Percentiles rank a stretch among this genome's conserved stretches.
These are phyloP conservation scores for Carpatolechia fugitivella DNA, from an alignment of 2,888 invertebrate genomes.

Conservation along the genomic window DNA sequence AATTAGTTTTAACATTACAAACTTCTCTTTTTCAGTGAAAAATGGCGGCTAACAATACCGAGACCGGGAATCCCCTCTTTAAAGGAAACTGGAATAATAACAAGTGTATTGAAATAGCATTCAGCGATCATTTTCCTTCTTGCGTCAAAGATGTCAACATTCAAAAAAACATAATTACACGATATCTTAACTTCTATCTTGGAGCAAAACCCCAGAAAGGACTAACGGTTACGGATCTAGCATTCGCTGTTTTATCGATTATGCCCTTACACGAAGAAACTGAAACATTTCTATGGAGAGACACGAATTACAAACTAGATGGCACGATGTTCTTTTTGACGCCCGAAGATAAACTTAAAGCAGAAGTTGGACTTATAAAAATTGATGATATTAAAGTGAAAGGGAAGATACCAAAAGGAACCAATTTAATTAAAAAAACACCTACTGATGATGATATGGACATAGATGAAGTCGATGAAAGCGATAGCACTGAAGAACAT, in stretches of 20 bases:
- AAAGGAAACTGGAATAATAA: conserved; percentile 22
- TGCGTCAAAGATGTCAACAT: conserved; percentile 17
- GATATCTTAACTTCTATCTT: conserved; percentile 27
- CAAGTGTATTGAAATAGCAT: conserved; percentile 18
- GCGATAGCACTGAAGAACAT: background rate
- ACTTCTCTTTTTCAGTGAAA: background rate
- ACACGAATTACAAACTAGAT: conserved; percentile 17
- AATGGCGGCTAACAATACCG: background rate
- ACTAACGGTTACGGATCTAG: conserved; percentile 22
- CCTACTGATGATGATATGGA: background rate
- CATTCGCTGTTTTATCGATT: conserved; percentile 27
- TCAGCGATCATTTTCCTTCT: conserved; percentile 20
- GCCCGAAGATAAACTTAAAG: conserved; percentile 26
- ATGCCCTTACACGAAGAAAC: conserved; percentile 20
- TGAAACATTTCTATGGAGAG: conserved; percentile 26
- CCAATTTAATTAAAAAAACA: background rate
- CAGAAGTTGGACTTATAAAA: conserved; percentile 14
- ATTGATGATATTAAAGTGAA: background rate
- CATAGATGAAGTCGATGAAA: background rate
- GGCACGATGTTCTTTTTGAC: conserved; percentile 29
- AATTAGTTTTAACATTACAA: background rate
- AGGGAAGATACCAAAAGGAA: background rate
- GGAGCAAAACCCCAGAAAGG: conserved; percentile 27
- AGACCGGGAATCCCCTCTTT: background rate
- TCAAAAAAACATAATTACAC: conserved; percentile 24